phyloP scores from a whole-genome alignment of 2,113 vertebrate species.

The Hippocampus barbouri region DNA sequence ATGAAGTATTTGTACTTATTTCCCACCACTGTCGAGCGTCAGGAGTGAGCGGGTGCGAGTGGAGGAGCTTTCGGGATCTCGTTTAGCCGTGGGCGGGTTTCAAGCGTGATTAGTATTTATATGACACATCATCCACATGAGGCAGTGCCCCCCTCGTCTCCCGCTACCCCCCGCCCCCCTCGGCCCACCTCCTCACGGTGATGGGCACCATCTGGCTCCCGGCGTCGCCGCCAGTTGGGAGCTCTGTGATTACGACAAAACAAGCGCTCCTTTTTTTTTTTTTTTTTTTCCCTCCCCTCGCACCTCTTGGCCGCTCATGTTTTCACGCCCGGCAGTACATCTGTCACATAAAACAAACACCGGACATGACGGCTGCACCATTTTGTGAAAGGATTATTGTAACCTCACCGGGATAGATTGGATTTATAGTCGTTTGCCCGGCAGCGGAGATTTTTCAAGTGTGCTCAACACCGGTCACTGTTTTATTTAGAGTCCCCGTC shows the following conservation, averaged over 20 bases:
- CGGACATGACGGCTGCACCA: conserved; percentile 23
- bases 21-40: not conserved
- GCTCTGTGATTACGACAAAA: conserved; percentile 56
- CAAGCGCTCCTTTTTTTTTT: conserved; percentile 36
- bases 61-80: conserved; percentile 57
- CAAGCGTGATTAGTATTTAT: conserved; percentile 64
- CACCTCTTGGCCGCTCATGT: conserved; percentile 21
- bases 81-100: conserved; percentile 62
- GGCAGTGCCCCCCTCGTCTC: conserved; percentile 51
- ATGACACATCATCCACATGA: conserved; percentile 66
- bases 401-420: not conserved
- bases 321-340: conserved; percentile 47
- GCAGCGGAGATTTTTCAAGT: not conserved
- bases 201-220: conserved; percentile 69
- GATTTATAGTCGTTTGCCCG: not conserved
- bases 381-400: conserved; percentile 18
- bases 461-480: not conserved
- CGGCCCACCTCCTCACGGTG: conserved; percentile 51
- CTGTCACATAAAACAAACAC: conserved; percentile 45
- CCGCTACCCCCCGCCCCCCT: conserved; percentile 53
- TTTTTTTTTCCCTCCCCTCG: conserved; percentile 12
- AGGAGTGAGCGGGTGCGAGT: conserved; percentile 40
- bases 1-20: not conserved
- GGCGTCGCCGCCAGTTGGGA: conserved; percentile 48
- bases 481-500: not conserved